These are phyloP conservation scores for Oncorhynchus nerka DNA, from an alignment of 2,113 vertebrate genomes.

Conservation along the genomic window DNA sequence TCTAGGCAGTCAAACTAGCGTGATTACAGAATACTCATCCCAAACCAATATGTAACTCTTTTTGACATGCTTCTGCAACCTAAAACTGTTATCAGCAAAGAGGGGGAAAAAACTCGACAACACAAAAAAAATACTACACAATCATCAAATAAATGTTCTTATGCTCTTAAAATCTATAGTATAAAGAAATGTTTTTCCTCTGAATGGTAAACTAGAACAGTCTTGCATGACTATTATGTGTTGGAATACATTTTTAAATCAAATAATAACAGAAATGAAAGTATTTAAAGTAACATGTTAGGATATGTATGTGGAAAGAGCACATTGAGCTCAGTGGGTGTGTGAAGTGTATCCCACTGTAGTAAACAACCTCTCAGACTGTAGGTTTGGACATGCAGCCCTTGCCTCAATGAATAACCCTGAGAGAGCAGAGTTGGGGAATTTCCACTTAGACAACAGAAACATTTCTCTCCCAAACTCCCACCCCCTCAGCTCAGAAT, in stretches of 20 bases:
- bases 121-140: no score
- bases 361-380: neutral
- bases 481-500: constrained; percentile 4
- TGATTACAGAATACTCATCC: neutral
- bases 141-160: no score
- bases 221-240: neutral
- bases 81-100: no score
- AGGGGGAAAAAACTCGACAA: no score
- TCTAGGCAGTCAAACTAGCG: neutral
- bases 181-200: no score
- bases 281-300: neutral
- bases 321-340: neutral
- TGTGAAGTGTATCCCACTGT: neutral
- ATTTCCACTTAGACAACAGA: constrained; percentile 2
- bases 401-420: neutral
- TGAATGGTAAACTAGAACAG: neutral
- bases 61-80: no score
- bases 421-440: neutral
- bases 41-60: no score
- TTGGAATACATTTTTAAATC: neutral
- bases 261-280: neutral
- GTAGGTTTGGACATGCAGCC: neutral
- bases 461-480: neutral
- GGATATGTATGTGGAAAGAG: neutral
- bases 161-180: no score